Base-by-base conservation (phyloP, 2,113 vertebrate genomes). In the Bucco capensis region DNA sequence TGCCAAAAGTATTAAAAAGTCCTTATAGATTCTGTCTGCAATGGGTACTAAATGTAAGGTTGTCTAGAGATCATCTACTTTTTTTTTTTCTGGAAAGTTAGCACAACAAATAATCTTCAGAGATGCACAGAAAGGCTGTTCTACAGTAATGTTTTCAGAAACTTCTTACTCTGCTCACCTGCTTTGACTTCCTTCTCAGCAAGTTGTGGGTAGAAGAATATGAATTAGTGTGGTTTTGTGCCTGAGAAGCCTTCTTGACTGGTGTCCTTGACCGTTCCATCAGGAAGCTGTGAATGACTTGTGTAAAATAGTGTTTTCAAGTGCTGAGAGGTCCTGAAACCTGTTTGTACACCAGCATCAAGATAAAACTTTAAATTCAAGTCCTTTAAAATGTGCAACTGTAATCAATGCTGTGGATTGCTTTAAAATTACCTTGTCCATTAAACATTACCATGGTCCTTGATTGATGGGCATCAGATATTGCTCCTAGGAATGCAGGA, bases 21-120 rank as follows among this genome's bases (percentile, higher is more conserved):
- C 51, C 27, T 71, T 91, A 40, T 77, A 88, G 86, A 57, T 81
- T 6, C n/a, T 51, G 14, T 88, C 75, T 86, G 58, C 33, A 76
- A 57, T 19, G 24, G 37, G 31, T 75, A 88, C 49, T 47, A 91
- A 80, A 71, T 46, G 28, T 67, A 80, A 60, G 27, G 50, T 25
- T 71, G 38, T 66, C n/a, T 74, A 74, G 38, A 75, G 40, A 5
- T 76, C 64, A 66, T 54, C 54, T 73, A 27, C 66, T 8, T 91
- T 92, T 70, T 8, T 91, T 92, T 66, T 92, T 74, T 74, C 58
- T 61, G 78, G 51, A 67, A 93, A 93, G 33, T 61, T 33, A 65
- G 10, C 54, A 78, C 31, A 77, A 71, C 13, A 77, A 82, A 56
- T 19, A 61, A 79, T n/a, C n/a, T n/a, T n/a, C n/a, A n/a, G n/a